A percentile compares a stretch with the other conserved stretches of the same genome.
Evolutionary conservation across 2,888 invertebrate species (phyloP).

Genomic region (Ommatoiulus sabulosus): DNA sequence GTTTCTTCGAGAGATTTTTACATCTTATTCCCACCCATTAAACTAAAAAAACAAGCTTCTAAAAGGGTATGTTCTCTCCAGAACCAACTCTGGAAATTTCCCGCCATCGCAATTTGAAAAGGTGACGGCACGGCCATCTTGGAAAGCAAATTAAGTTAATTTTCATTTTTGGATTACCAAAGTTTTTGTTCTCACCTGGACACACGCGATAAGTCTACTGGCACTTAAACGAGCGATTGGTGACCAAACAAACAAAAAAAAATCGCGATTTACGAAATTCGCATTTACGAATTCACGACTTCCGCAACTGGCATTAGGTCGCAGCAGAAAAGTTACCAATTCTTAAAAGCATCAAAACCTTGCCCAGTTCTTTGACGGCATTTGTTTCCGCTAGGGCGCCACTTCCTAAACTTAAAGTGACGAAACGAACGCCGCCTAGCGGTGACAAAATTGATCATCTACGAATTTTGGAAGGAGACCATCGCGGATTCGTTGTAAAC

Average conservation of each 20-base stretch:
- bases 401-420: neutral
- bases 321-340: neutral
- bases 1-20: neutral
- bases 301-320: neutral
- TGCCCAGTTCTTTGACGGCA: neutral
- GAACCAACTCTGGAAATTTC: neutral
- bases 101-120: neutral
- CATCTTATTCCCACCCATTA: neutral
- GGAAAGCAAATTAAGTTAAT: neutral
- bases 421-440: neutral
- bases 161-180: neutral
- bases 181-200: neutral
- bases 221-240: conserved; percentile 51
- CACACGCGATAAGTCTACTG: neutral
- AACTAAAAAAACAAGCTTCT: neutral
- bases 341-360: neutral
- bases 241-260: conserved; percentile 39
- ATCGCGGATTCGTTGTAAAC: too few relatives aligned
- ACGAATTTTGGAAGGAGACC: neutral
- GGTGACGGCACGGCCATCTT: neutral
- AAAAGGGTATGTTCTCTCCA: neutral
- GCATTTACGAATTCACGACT: neutral
- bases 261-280: neutral
- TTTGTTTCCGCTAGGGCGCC: too few relatives aligned
- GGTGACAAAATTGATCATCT: neutral